A percentile compares a stretch with the other conserved stretches of the same genome.
Conservation (phyloP, 2,888 invertebrate genomes). For the Tillus elongatus region DNA sequence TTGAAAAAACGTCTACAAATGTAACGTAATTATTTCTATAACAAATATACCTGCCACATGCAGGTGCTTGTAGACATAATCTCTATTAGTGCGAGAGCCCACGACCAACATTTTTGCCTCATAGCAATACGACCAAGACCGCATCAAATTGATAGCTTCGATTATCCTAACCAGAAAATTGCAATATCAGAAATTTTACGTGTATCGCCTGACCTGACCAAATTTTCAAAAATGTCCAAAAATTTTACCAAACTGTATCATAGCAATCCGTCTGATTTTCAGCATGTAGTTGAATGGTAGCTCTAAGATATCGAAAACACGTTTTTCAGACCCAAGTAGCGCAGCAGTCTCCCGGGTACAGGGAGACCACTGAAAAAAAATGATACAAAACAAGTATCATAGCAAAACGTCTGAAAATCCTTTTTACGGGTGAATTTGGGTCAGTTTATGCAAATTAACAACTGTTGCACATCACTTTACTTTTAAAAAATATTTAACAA, state of each 20-base stretch:
- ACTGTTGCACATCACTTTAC: too few species aligned
- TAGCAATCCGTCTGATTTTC: conserved; percentile 2
- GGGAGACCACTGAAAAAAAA: neutral
- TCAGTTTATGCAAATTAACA: neutral
- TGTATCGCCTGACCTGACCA: neutral
- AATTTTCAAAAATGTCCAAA: conserved; percentile 1
- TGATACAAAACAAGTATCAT: neutral
- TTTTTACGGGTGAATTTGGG: conserved; percentile 3
- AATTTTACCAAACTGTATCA: conserved; percentile 3
- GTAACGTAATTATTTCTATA: too few species aligned
- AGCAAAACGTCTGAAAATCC: conserved; percentile 1
- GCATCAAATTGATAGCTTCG: conserved; percentile 2
- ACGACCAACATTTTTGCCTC: neutral
- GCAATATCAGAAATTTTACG: neutral
- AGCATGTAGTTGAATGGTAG: conserved; percentile 1
- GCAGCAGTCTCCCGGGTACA: neutral
- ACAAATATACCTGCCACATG: too few species aligned
- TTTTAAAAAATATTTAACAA: too few species aligned
- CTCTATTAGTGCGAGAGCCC: neutral
- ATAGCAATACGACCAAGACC: conserved; percentile 3
- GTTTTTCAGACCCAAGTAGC: conserved; percentile 1
- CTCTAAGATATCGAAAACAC: conserved; percentile 3
- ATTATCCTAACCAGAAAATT: too few species aligned
- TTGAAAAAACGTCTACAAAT: too few species aligned
- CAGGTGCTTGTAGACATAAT: too few species aligned